Conservation (phyloP, 30 jellyfish, hydroid and myxozoan genomes). For the Rhopilema esculentum region DNA sequence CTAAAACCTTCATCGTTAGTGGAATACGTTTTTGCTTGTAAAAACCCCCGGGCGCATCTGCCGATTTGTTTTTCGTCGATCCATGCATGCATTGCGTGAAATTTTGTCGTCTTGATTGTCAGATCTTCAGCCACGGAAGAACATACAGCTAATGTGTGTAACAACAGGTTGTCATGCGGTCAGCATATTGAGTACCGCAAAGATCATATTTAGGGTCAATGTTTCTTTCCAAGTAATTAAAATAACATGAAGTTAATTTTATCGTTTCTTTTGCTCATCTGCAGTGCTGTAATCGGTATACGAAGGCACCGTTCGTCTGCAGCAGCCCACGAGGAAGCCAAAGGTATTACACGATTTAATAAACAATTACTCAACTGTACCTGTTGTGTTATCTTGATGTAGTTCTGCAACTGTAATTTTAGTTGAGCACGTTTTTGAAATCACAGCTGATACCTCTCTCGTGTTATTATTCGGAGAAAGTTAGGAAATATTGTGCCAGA, state of each 20-base stretch:
- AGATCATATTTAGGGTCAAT: background rate
- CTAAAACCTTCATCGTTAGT: no score
- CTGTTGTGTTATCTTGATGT: background rate
- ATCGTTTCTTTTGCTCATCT: background rate
- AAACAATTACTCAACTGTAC: background rate
- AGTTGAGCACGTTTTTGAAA: background rate
- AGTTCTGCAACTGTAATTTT: background rate
- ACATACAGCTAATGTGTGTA: background rate
- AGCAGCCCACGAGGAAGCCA: background rate
- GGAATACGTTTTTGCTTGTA: background rate
- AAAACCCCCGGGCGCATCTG: background rate
- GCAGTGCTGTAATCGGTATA: background rate
- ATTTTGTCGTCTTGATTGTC: background rate
- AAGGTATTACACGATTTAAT: background rate
- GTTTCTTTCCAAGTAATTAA: background rate
- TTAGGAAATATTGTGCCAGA: no score
- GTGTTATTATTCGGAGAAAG: no score
- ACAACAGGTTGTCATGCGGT: background rate
- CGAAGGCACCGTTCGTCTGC: background rate
- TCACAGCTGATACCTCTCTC: background rate
- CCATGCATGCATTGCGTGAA: background rate
- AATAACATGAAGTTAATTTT: background rate
- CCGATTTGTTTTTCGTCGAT: background rate
- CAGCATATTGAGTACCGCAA: background rate
- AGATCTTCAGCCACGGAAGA: background rate